A percentile compares a stretch with the other conserved stretches of the same genome.
These are phyloP conservation scores for Chloroceryle amazona DNA, from an alignment of 2,797 vertebrate genomes.

Conservation along the genomic window DNA sequence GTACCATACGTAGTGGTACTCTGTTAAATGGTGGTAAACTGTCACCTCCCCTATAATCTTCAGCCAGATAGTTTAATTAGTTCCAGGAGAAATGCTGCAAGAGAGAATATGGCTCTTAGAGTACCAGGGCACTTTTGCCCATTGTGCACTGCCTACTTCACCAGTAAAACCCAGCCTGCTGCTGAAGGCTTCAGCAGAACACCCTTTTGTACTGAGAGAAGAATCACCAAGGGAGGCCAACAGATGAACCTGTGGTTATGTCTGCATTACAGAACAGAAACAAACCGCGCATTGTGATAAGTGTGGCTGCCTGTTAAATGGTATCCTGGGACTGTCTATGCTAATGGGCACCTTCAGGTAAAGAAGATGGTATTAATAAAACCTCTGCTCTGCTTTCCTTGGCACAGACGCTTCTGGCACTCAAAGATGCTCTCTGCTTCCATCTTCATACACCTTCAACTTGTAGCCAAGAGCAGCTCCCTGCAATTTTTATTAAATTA, in stretches of 20 bases:
- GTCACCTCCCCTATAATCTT: background rate
- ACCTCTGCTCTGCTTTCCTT: conserved; percentile 11
- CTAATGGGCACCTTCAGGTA: background rate
- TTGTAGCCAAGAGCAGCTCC: background rate
- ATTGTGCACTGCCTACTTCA: background rate
- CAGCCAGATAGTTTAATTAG: background rate
- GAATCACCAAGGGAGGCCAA: background rate
- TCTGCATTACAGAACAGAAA: background rate
- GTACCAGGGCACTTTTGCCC: background rate
- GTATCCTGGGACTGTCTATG: background rate
- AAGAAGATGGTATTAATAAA: conserved; percentile 35
- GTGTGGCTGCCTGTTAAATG: background rate
- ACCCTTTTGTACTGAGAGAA: background rate
- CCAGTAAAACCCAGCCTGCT: background rate
- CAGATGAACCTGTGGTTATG: background rate
- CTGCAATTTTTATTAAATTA: conserved; percentile 48
- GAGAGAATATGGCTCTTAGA: background rate
- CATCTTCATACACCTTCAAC: background rate
- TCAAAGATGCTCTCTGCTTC: conserved; percentile 20
- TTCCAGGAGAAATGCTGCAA: background rate
- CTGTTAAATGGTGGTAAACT: background rate
- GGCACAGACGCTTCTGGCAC: conserved; percentile 12
- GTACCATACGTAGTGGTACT: background rate
- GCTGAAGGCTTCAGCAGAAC: background rate
- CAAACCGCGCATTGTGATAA: background rate